Evolutionary conservation across 2,888 invertebrate species (phyloP), one percentile per base, ranked within the genome.

Genomic region (Campaea margaritaria): DNA sequence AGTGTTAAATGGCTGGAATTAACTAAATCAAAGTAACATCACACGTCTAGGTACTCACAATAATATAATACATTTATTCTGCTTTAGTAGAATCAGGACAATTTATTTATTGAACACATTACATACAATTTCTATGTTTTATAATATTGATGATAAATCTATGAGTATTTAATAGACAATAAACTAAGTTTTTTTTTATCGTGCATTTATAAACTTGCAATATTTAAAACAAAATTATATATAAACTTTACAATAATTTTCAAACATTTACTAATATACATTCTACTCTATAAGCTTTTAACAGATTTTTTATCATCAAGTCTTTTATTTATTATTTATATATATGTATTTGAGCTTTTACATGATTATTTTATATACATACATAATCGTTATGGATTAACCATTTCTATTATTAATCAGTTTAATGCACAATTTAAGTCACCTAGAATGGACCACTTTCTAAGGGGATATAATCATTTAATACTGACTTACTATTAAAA

Each of bases 381-480:
- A 54, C 34, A 54, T 34, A 75, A 74, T 79, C 74, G 79, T 78
- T 74, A 72, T 73, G 76, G 76, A 81, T 78, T 81, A 78, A 70
- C 69, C 72, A 76, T 81, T 76, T 81, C 75, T 81, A 85, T 87
- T 85, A 85, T 81, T 83, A 58, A 83, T 79, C 72, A 80, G 76
- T 88, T 89, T 91, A 91, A 91, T 89, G 87, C 89, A 90, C 87
- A 84, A 83, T 85, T 91, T 93, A 92, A 92, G 89, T 92, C 91
- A 91, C 89, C 88, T 92, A 91, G 78, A 83, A 87, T 93, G 93
- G 93, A 91, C 93, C 93, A 87, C 92, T 79, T 85, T 87, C 91
- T 91, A 91, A 87, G 80, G 87, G 80, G 73, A 79, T 78, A 69
- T 69, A 58, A 68, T 62, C 11, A 47, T 66, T 60, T 65, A 47